These are phyloP conservation scores for Masnerella sp. DNA, from an alignment of 2,888 invertebrate genomes.

Conservation along the genomic window DNA sequence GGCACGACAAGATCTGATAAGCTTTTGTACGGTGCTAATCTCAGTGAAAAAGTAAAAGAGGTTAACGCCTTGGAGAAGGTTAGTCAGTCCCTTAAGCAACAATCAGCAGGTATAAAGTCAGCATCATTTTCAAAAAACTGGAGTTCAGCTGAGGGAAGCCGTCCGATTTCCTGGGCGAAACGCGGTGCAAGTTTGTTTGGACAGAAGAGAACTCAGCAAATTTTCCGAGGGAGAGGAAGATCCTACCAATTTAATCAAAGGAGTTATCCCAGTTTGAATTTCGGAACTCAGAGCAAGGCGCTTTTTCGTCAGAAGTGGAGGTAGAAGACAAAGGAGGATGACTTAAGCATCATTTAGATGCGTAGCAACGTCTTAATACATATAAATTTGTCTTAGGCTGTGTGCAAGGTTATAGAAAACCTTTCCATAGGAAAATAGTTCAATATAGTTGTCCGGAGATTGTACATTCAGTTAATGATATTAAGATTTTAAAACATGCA, in stretches of 20 bases:
- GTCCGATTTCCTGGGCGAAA: conserved; percentile 19
- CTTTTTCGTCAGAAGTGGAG: conserved; percentile 13
- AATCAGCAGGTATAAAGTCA: not conserved
- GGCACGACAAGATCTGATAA: conserved; percentile 10
- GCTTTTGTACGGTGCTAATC: conserved; percentile 20
- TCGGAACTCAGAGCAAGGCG: conserved; percentile 1
- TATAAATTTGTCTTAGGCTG: conserved; percentile 9
- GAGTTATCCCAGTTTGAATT: conserved; percentile 1
- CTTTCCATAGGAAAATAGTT: not conserved
- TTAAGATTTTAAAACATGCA: conserved; percentile 17
- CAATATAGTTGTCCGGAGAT: conserved; percentile 4
- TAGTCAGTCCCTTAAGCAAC: not conserved
- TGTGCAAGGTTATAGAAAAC: conserved; percentile 27
- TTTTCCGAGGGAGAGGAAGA: not conserved
- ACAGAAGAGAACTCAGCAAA: conserved; percentile 19
- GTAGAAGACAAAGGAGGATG: conserved; percentile 28
- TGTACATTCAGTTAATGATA: conserved; percentile 11
- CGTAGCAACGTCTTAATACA: conserved; percentile 25
- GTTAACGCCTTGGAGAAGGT: conserved; percentile 6
- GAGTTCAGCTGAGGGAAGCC: conserved; percentile 3
- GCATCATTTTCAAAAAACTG: conserved; percentile 11
- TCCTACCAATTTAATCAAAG: conserved; percentile 6
- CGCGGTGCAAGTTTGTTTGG: conserved; percentile 1
- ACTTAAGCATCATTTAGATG: conserved; percentile 9
- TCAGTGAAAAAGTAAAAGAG: conserved; percentile 16